Evolutionary conservation across 1,140 invertebrate species (phyloP).

Genomic region (Battus philenor): DNA sequence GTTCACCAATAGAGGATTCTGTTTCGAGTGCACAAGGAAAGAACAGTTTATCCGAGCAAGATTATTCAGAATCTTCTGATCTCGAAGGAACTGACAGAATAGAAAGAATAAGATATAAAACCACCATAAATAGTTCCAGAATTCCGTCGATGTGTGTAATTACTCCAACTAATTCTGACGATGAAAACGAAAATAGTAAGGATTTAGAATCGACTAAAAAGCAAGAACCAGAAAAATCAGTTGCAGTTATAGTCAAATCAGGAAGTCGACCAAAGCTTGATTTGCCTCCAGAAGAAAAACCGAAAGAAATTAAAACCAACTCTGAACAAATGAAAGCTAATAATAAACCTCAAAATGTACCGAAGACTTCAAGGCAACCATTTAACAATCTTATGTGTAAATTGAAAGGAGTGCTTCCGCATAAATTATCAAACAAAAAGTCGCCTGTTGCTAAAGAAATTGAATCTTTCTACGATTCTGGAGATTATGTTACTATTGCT

Average conservation of each 20-base stretch:
- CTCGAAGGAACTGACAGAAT: conserved; percentile 89
- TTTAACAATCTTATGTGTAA: conserved; percentile 80
- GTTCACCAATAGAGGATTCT: conserved; percentile 86
- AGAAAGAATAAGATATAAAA: conserved; percentile 90
- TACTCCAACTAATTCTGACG: conserved; percentile 90
- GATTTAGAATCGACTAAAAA: conserved; percentile 33
- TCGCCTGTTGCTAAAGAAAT: conserved; percentile 71
- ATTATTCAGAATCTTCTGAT: conserved; percentile 89
- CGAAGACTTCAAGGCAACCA: conserved; percentile 74
- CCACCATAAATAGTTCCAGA: conserved; percentile 88
- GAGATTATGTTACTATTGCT: conserved; percentile 90
- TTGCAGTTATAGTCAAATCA: conserved; percentile 28
- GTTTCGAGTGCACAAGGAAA: conserved; percentile 80
- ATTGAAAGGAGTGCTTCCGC: conserved; percentile 78
- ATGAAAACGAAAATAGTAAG: conserved; percentile 80
- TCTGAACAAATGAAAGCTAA: conserved; percentile 48
- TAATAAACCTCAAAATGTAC: conserved; percentile 44
- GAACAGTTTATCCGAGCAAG: conserved; percentile 83
- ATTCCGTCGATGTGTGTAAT: conserved; percentile 96
- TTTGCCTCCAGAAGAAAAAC: conserved; percentile 54
- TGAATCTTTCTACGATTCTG: conserved; percentile 76
- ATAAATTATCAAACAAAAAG: conserved; percentile 74
- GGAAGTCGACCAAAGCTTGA: conserved; percentile 67
- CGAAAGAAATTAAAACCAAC: conserved; percentile 37
- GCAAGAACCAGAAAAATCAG: conserved; percentile 24